phyloP scores from a whole-genome alignment of 2,113 vertebrate genomes.

The Fregetta grallaria region DNA sequence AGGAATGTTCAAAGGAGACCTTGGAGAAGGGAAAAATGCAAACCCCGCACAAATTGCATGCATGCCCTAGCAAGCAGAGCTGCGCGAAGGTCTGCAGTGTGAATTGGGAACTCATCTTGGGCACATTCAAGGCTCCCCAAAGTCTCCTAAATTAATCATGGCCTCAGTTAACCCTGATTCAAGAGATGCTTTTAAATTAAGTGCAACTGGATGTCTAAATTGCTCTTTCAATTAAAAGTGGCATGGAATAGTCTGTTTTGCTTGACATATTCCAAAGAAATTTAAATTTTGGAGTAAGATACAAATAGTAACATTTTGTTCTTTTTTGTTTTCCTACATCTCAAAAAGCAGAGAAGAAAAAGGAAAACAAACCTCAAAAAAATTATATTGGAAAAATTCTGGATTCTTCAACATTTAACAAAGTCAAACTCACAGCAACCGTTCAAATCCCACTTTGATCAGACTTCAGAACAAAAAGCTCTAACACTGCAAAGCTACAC shows the following conservation, averaged over 20 bases:
- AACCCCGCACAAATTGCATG: neutral
- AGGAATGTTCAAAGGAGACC: constrained; percentile 13
- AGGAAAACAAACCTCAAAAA: neutral
- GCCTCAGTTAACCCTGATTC: neutral
- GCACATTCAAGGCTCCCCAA: neutral
- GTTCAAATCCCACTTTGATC: neutral
- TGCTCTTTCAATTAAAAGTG: neutral
- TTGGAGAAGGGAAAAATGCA: constrained; percentile 36
- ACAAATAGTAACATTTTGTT: neutral
- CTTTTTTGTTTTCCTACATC: neutral
- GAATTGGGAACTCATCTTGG: neutral
- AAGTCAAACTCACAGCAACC: neutral
- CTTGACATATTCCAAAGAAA: neutral
- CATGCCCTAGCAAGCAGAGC: constrained; percentile 23
- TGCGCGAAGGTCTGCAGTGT: neutral
- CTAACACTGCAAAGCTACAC: neutral
- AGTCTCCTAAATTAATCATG: neutral
- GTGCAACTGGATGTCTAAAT: neutral
- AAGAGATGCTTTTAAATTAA: neutral
- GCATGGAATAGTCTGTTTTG: neutral
- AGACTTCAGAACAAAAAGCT: neutral
- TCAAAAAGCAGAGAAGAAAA: neutral
- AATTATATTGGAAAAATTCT: neutral
- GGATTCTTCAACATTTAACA: neutral
- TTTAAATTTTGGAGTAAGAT: neutral